Evolutionary conservation across 2,113 vertebrate species (phyloP).

Genomic region (Philantomba maxwellii): DNA sequence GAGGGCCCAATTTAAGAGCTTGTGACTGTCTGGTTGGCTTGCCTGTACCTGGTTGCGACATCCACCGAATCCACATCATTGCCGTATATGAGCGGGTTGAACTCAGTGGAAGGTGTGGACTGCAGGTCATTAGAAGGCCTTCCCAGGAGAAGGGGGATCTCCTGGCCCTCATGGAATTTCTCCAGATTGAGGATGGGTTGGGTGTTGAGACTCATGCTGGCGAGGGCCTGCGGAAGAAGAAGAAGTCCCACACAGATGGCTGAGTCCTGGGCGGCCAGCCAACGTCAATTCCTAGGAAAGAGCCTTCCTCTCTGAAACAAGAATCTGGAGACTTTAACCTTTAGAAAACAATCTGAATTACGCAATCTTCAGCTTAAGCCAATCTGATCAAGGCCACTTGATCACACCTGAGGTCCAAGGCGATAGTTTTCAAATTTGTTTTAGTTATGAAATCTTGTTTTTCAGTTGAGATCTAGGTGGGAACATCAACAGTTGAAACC

Average conservation of each 20-base stretch:
- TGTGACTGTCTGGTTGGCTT: neutral
- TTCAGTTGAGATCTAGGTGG: neutral
- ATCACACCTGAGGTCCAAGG: neutral
- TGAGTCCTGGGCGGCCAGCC: constrained; percentile 7
- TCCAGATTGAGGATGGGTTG: constrained; percentile 98
- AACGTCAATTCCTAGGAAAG: constrained; percentile 45
- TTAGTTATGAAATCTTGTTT: neutral
- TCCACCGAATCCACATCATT: constrained; percentile 98
- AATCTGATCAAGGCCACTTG: neutral
- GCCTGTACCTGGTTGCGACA: constrained; percentile 92
- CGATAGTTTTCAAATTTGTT: neutral
- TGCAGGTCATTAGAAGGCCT: constrained; percentile 88
- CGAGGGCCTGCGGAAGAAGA: constrained; percentile 84
- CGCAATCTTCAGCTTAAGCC: neutral
- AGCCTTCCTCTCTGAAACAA: neutral
- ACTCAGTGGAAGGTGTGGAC: constrained; percentile 96
- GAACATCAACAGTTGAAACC: neutral
- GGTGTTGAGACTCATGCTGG: constrained; percentile 99
- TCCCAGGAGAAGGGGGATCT: constrained; percentile 88
- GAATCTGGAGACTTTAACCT: neutral
- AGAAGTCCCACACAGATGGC: constrained; percentile 33
- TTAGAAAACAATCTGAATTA: neutral
- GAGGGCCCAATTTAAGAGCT: neutral
- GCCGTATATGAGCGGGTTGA: constrained; percentile 98
- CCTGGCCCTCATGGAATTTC: constrained; percentile 96